Conservation (phyloP, 2,797 vertebrate genomes). For the Onychomys arenicola region DNA sequence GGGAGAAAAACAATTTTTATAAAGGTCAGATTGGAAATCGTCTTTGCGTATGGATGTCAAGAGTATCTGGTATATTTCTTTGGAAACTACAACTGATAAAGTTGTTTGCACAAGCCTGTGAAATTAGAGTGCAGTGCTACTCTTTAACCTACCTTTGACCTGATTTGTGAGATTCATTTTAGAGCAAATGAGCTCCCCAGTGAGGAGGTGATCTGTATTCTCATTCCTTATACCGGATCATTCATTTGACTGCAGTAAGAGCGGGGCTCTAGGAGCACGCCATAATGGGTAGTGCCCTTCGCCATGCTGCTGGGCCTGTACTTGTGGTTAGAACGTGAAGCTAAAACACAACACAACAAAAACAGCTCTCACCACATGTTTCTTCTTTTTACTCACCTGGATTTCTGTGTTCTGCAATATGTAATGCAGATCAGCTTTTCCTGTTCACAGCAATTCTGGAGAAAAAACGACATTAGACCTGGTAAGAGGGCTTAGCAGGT, state of each 20-base stretch:
- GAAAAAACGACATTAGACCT: background rate
- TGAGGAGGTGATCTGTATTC: background rate
- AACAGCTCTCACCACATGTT: background rate
- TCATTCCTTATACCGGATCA: background rate
- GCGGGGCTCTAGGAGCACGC: background rate
- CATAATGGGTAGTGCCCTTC: background rate
- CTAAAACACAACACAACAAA: background rate
- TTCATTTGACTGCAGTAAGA: background rate
- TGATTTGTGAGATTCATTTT: background rate
- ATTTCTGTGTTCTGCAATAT: background rate
- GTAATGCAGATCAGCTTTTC: background rate
- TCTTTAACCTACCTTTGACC: background rate
- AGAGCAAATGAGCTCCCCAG: background rate
- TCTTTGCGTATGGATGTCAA: conserved; percentile 32
- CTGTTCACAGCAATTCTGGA: background rate
- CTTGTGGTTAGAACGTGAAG: background rate
- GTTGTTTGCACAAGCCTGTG: background rate
- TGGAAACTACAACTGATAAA: conserved; percentile 15
- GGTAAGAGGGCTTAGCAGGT: background rate
- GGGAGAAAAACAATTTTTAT: background rate
- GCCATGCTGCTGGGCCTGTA: background rate
- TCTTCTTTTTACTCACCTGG: background rate
- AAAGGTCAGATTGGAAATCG: conserved; percentile 31
- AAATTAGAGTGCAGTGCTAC: background rate
- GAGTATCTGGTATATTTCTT: conserved; percentile 11